These are phyloP conservation scores for Ceratina calcarata DNA, from an alignment of 1,140 invertebrate species.

Conservation along the genomic window DNA sequence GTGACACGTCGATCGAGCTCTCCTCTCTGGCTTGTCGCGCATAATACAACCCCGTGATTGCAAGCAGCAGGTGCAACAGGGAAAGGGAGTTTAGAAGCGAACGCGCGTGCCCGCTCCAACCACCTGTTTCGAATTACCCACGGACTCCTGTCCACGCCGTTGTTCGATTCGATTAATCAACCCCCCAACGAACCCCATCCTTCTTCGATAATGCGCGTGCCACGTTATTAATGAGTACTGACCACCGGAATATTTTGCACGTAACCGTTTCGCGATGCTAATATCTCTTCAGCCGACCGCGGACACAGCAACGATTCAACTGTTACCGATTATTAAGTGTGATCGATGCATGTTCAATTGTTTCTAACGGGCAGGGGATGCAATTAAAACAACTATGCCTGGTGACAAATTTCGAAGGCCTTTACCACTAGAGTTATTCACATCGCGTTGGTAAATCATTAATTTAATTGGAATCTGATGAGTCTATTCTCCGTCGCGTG, in stretches of 20 bases:
- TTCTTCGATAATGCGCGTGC: background rate
- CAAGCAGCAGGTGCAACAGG: background rate
- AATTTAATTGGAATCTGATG: no score
- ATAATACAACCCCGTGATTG: background rate
- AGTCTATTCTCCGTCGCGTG: no score
- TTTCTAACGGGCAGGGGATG: background rate
- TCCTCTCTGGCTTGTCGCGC: background rate
- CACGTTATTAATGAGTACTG: conserved; percentile 19
- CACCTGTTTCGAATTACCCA: conserved; percentile 61
- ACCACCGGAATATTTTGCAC: background rate
- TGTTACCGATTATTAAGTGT: background rate
- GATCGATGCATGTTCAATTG: background rate
- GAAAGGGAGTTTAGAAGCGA: background rate
- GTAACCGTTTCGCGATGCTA: background rate
- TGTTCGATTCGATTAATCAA: conserved; percentile 54
- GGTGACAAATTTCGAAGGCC: background rate
- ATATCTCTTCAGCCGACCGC: background rate
- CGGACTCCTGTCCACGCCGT: conserved; percentile 14
- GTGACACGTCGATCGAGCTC: background rate
- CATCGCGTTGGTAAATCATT: no score
- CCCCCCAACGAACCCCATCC: background rate
- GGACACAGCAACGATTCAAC: no score
- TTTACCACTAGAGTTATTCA: no score
- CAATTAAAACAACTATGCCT: background rate
- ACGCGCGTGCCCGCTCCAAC: conserved; percentile 29